Evolutionary conservation across 2,888 invertebrate genomes (phyloP).

Genomic region (Arctia plantaginis): DNA sequence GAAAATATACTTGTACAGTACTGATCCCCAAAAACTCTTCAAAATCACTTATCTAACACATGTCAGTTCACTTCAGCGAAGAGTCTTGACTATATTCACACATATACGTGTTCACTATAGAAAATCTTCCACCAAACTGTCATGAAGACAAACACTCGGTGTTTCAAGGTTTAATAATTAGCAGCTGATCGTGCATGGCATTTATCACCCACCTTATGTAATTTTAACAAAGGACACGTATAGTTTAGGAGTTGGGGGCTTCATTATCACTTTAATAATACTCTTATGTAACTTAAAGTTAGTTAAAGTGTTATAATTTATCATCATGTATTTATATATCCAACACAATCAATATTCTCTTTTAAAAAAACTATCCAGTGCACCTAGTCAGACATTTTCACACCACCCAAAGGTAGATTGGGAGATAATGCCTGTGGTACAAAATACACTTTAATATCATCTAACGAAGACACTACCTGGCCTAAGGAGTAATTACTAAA

Average conservation of each 20-base stretch:
- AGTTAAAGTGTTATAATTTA: background rate
- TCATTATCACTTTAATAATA: background rate
- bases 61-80: background rate
- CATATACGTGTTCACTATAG: slow-evolving; percentile 3
- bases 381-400: no score
- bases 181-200: slow-evolving; percentile 17
- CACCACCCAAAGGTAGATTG: no score
- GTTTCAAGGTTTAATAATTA: slow-evolving; percentile 40
- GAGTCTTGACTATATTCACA: background rate
- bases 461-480: no score
- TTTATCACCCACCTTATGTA: slow-evolving; percentile 33
- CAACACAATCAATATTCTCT: no score
- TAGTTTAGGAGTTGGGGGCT: slow-evolving; percentile 14
- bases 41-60: background rate
- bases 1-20: background rate
- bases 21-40: background rate
- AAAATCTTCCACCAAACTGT: slow-evolving; percentile 34
- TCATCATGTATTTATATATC: no score
- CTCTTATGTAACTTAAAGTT: background rate
- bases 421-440: no score
- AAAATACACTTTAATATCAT: no score
- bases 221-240: background rate
- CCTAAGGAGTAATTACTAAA: no score
- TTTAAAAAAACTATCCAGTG: no score
- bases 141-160: background rate